Percentiles rank a stretch among this genome's conserved stretches.
These are phyloP conservation scores for Trogon melanurus DNA, from an alignment of 2,113 vertebrate species.

Conservation along the genomic window DNA sequence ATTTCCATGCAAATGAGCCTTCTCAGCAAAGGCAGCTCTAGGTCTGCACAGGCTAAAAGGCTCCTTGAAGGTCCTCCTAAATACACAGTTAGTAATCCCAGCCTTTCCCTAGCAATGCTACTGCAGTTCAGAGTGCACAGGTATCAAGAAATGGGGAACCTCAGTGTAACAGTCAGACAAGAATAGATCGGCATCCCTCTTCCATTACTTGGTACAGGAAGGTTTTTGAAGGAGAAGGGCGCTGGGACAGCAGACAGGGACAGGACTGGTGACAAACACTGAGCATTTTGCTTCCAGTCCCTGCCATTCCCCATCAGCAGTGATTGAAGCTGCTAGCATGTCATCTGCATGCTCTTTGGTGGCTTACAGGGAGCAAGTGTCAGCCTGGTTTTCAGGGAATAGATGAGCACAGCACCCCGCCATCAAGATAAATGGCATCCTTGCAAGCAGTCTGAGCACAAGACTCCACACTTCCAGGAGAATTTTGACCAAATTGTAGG, in stretches of 20 bases:
- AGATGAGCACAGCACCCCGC: conserved; percentile 48
- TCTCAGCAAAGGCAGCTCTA: not conserved
- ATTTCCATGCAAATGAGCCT: not conserved
- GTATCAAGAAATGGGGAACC: not conserved
- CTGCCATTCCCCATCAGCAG: conserved; percentile 34
- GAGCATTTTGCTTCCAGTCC: conserved; percentile 39
- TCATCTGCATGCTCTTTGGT: conserved; percentile 46
- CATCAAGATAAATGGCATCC: conserved; percentile 60
- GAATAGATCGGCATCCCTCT: not conserved
- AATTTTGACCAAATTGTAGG: not conserved
- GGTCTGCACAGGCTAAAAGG: not conserved
- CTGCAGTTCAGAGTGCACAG: not conserved
- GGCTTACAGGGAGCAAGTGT: conserved; percentile 53
- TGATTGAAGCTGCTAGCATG: conserved; percentile 39
- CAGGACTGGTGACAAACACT: conserved; percentile 32
- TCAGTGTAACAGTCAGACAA: not conserved
- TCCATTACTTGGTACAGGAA: rapidly evolving
- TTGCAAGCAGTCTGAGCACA: conserved; percentile 16
- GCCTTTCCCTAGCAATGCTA: not conserved
- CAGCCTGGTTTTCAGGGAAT: conserved; percentile 60
- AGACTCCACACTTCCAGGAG: not conserved
- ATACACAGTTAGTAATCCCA: not conserved
- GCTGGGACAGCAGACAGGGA: not conserved
- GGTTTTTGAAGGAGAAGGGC: not conserved
- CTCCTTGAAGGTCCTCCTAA: not conserved